These are phyloP conservation scores for Eristalis arbustorum DNA, from an alignment of 2,888 invertebrate species.

Conservation along the genomic window DNA sequence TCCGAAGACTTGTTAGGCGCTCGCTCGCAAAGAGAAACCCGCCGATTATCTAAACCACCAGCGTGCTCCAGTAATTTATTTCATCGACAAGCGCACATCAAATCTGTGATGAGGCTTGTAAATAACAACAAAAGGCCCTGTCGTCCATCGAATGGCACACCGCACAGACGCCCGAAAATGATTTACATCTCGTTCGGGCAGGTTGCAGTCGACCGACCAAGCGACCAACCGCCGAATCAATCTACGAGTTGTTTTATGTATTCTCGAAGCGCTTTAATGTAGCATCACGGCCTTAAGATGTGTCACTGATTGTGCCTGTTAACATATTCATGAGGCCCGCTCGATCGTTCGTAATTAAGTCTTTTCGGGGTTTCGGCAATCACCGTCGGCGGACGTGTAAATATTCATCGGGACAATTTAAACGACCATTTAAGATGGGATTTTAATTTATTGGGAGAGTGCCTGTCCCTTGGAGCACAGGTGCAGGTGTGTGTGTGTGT, in stretches of 20 bases:
- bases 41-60: background rate
- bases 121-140: conserved; percentile 4
- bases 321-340: conserved; percentile 59
- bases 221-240: background rate
- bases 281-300: conserved; percentile 35
- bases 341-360: conserved; percentile 58
- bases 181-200: background rate
- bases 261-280: conserved; percentile 44
- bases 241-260: conserved; percentile 31
- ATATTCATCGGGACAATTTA: conserved; percentile 54
- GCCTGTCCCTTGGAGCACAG: background rate
- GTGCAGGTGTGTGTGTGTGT: no score
- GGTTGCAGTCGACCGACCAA: background rate
- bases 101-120: background rate
- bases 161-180: background rate
- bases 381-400: conserved; percentile 39
- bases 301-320: conserved; percentile 48
- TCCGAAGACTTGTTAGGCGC: background rate
- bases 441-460: conserved; percentile 55
- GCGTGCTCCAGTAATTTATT: conserved; percentile 6
- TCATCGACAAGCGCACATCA: conserved; percentile 2
- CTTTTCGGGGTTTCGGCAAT: conserved; percentile 23
- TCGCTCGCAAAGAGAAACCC: background rate
- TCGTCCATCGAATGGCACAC: background rate
- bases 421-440: conserved; percentile 48